A percentile compares a stretch with the other conserved stretches of the same genome.
Evolutionary conservation across 2,797 vertebrate species (phyloP).

Genomic region (Gymnoscopelus microlampas): DNA sequence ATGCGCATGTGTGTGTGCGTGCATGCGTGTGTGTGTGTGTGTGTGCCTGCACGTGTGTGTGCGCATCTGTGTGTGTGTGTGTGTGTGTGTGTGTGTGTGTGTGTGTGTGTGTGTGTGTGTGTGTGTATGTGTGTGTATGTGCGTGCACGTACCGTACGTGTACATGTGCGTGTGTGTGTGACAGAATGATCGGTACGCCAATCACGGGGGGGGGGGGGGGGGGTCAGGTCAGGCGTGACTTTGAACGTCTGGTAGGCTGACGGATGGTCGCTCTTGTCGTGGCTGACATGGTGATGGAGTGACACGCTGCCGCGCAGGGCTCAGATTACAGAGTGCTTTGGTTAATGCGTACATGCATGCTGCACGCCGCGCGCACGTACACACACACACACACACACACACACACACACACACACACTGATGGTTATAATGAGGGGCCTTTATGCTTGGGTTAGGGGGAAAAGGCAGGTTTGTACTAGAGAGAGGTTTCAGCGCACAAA

Average conservation of each 20-base stretch:
- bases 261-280: slow-evolving; percentile 11
- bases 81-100: too few relatives aligned
- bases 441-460: too few relatives aligned
- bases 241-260: slow-evolving; percentile 39
- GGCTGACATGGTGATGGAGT: slow-evolving; percentile 40
- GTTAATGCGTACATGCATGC: not conserved
- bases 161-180: not conserved
- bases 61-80: too few relatives aligned
- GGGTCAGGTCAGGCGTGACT: slow-evolving; percentile 41
- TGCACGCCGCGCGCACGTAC: too few relatives aligned
- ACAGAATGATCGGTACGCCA: slow-evolving; percentile 4
- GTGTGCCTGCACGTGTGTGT: too few relatives aligned
- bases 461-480: too few relatives aligned
- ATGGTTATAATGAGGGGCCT: too few relatives aligned
- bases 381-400: too few relatives aligned
- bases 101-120: too few relatives aligned
- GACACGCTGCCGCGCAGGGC: slow-evolving; percentile 9
- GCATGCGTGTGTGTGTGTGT: too few relatives aligned
- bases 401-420: too few relatives aligned
- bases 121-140: not conserved
- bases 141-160: not conserved
- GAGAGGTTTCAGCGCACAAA: not conserved
- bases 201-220: slow-evolving; percentile 6
- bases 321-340: not conserved
- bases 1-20: too few relatives aligned